A percentile compares a stretch with the other conserved stretches of the same genome.
These are phyloP conservation scores for Caenorhabditis doughertyi DNA, from an alignment of 2,888 invertebrate species.

Conservation along the genomic window DNA sequence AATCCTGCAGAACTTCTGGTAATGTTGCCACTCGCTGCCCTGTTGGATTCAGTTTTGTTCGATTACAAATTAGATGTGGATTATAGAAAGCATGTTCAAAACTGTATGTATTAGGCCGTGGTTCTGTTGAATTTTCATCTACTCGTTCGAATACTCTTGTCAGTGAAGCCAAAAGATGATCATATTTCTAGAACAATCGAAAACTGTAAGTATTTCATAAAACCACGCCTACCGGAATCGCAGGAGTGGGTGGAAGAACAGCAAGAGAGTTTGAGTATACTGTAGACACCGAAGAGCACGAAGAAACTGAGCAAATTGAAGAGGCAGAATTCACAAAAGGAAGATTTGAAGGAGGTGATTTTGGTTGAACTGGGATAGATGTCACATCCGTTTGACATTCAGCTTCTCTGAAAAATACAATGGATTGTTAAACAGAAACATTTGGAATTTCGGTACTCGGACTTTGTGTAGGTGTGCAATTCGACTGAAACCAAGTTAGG, in stretches of 20 bases:
- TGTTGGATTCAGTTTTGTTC: conserved; percentile 63
- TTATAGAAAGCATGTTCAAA: conserved; percentile 63
- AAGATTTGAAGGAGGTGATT: conserved; percentile 43
- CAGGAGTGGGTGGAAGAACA: conserved; percentile 40
- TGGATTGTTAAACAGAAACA: not conserved
- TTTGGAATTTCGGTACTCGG: conserved; percentile 26
- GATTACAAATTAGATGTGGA: conserved; percentile 50
- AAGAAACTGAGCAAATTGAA: conserved; percentile 49
- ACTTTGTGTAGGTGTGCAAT: conserved; percentile 36
- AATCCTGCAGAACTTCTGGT: conserved; percentile 74
- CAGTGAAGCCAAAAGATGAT: conserved; percentile 32
- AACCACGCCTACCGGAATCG: conserved; percentile 43
- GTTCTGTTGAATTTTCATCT: conserved; percentile 24
- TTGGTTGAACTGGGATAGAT: conserved; percentile 33
- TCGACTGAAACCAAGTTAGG: conserved; percentile 42
- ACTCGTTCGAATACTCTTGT: conserved; percentile 44
- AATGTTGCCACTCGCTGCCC: conserved; percentile 70
- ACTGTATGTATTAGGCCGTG: conserved; percentile 39
- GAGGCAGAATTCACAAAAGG: conserved; percentile 42
- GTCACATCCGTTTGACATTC: conserved; percentile 52
- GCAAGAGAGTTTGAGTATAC: conserved; percentile 48
- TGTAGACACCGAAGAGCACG: conserved; percentile 57
- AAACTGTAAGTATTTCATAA: conserved; percentile 8
- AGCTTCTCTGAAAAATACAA: conserved; percentile 26
- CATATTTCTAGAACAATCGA: conserved; percentile 41